A percentile compares a stretch with the other conserved stretches of the same genome.
These are phyloP conservation scores for Falco peregrinus DNA, from an alignment of 2,797 vertebrate species.

Conservation along the genomic window DNA sequence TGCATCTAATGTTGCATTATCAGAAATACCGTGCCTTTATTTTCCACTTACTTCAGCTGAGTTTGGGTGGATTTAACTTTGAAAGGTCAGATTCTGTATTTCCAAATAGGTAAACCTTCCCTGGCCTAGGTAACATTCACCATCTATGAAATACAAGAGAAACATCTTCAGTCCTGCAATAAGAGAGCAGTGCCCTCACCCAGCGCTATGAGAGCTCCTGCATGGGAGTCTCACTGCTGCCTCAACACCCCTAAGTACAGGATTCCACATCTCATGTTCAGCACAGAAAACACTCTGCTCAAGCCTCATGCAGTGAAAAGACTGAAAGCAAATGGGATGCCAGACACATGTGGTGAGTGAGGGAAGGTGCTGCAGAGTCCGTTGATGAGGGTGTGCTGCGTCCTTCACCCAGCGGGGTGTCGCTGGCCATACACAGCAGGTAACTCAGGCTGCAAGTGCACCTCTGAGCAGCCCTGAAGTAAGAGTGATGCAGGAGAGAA, in stretches of 20 bases:
- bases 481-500: background rate
- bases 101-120: background rate
- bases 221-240: rapidly evolving
- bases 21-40: background rate
- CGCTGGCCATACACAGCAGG: rapidly evolving
- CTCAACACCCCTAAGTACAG: background rate
- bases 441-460: rapidly evolving
- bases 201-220: rapidly evolving
- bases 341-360: background rate
- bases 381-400: rapidly evolving
- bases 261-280: rapidly evolving
- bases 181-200: rapidly evolving
- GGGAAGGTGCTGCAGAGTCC: background rate
- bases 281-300: rapidly evolving
- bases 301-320: rapidly evolving
- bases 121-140: too few species aligned
- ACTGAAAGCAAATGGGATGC: background rate
- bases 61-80: background rate
- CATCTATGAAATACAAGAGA: rapidly evolving
- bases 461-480: background rate
- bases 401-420: rapidly evolving
- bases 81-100: background rate
- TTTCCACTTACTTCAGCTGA: background rate
- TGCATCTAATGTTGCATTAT: background rate
- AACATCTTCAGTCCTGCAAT: rapidly evolving